phyloP scores from a whole-genome alignment of 2,888 invertebrate species.

The Dicyrtoma fusca region DNA sequence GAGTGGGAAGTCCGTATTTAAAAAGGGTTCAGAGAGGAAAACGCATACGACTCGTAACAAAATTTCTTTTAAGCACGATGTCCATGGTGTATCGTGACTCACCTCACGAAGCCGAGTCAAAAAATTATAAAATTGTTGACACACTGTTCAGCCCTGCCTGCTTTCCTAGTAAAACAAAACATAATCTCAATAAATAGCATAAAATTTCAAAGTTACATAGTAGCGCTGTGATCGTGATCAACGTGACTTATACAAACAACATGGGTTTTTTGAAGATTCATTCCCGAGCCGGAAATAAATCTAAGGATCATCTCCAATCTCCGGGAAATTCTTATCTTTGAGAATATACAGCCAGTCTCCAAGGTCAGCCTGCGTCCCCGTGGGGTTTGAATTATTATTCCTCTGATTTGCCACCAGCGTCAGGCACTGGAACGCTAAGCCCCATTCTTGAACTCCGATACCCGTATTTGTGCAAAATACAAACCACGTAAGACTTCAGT shows the following conservation, averaged over 20 bases:
- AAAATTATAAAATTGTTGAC: slow-evolving; percentile 73
- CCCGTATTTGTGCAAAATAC: slow-evolving; percentile 65
- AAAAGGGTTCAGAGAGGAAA: slow-evolving; percentile 59
- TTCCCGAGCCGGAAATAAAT: slow-evolving; percentile 70
- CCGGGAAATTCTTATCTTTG: slow-evolving; percentile 52
- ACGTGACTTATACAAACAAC: slow-evolving; percentile 47
- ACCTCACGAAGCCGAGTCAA: slow-evolving; percentile 70
- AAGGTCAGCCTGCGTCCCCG: slow-evolving; percentile 48
- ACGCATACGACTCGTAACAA: slow-evolving; percentile 50
- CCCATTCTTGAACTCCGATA: slow-evolving; percentile 76
- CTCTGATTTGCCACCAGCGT: slow-evolving; percentile 64
- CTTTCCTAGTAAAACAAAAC: slow-evolving; percentile 21
- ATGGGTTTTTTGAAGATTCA: slow-evolving; percentile 59
- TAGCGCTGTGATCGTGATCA: too few species aligned
- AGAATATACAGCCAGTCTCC: slow-evolving; percentile 58
- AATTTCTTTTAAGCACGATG: slow-evolving; percentile 54
- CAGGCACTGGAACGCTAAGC: slow-evolving; percentile 74
- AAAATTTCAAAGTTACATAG: too few species aligned
- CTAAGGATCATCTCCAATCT: slow-evolving; percentile 67
- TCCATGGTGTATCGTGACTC: slow-evolving; percentile 51
- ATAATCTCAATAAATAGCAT: too few species aligned
- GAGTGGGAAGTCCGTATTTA: slow-evolving; percentile 64
- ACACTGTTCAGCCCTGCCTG: slow-evolving; percentile 78
- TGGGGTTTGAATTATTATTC: too few species aligned
- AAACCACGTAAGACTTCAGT: background rate